phyloP scores from a whole-genome alignment of 2,888 invertebrate species.

The Bembecia ichneumoniformis region DNA sequence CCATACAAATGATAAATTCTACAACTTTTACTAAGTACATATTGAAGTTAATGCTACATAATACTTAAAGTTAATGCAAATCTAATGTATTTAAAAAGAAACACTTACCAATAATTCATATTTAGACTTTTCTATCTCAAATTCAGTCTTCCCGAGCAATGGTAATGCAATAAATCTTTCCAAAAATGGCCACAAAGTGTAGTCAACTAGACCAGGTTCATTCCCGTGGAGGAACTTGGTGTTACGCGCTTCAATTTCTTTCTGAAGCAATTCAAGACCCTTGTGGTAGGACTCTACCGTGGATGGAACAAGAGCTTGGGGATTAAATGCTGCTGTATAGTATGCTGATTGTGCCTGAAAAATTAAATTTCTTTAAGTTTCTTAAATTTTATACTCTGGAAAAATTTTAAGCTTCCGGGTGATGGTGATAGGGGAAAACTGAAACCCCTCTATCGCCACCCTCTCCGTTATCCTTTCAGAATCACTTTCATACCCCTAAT shows the following conservation, averaged over 20 bases:
- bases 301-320: slow-evolving; percentile 39
- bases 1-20: too few relatives aligned
- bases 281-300: slow-evolving; percentile 65
- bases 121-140: slow-evolving; percentile 75
- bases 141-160: slow-evolving; percentile 74
- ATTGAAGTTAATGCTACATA: too few relatives aligned
- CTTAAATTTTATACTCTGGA: too few relatives aligned
- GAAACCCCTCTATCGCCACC: too few relatives aligned
- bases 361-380: neutral
- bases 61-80: neutral
- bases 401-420: too few relatives aligned
- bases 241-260: slow-evolving; percentile 74
- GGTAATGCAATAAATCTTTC: slow-evolving; percentile 74
- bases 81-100: neutral
- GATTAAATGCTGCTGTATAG: slow-evolving; percentile 65
- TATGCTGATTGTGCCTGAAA: slow-evolving; percentile 67
- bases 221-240: slow-evolving; percentile 78
- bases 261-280: slow-evolving; percentile 76
- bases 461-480: too few relatives aligned
- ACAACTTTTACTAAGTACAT: too few relatives aligned
- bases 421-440: too few relatives aligned
- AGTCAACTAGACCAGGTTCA: slow-evolving; percentile 83
- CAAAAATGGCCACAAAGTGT: slow-evolving; percentile 90
- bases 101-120: slow-evolving; percentile 76
- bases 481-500: too few relatives aligned